A percentile compares a stretch with the other conserved stretches of the same genome.
Conservation (phyloP, 2,888 invertebrate genomes). For the Entomobrya proxima region DNA sequence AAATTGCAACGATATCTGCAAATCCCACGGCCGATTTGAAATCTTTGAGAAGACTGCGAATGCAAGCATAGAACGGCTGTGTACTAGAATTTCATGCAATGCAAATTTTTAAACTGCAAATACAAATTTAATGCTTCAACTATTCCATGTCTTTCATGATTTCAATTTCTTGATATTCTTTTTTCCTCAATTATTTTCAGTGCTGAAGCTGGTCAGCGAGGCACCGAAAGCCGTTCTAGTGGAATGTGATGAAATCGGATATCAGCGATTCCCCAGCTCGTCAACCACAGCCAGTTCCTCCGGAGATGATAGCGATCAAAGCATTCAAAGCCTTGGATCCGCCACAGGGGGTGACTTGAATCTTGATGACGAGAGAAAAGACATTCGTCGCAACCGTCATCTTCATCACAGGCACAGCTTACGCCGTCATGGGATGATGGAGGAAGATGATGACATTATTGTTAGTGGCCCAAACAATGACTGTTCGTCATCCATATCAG, state of each 20-base stretch:
- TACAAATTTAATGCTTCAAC: too few species aligned
- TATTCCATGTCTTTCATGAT: too few species aligned
- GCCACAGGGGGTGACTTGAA: conserved; percentile 45
- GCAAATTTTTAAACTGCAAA: too few species aligned
- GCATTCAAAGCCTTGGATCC: conserved; percentile 58
- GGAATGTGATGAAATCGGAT: conserved; percentile 69
- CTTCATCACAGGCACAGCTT: conserved; percentile 54
- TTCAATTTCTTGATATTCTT: neutral
- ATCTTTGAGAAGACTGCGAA: too few species aligned
- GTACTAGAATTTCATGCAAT: too few species aligned
- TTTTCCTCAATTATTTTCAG: conserved; percentile 43
- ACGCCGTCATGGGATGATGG: conserved; percentile 46
- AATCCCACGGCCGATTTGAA: too few species aligned
- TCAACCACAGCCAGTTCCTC: conserved; percentile 55
- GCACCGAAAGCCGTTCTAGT: conserved; percentile 73
- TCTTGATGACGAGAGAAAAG: conserved; percentile 34
- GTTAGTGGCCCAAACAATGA: conserved; percentile 24
- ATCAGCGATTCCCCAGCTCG: conserved; percentile 61
- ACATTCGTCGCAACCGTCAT: conserved; percentile 53
- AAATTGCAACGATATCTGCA: too few species aligned
- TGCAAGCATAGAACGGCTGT: too few species aligned
- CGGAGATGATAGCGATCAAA: conserved; percentile 66
- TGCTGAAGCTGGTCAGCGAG: conserved; percentile 74
- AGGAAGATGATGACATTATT: conserved; percentile 45
- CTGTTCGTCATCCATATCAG: conserved; percentile 44